A percentile compares a stretch with the other conserved stretches of the same genome.
These are phyloP conservation scores for Dasypus novemcinctus DNA, from an alignment of 2,113 vertebrate species.

Conservation along the genomic window DNA sequence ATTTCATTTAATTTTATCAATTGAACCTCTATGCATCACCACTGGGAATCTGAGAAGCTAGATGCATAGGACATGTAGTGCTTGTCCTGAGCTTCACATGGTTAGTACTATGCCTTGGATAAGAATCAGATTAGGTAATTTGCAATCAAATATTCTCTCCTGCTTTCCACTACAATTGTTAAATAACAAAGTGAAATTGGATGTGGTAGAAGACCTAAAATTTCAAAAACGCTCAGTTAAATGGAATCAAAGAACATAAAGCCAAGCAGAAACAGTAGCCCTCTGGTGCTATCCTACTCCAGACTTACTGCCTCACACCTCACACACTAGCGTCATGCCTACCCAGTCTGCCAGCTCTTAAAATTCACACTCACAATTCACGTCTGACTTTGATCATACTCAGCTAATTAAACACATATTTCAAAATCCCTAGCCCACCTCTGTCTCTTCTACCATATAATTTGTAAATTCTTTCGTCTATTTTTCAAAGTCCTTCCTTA, in stretches of 20 bases:
- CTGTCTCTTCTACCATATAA: neutral
- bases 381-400: neutral
- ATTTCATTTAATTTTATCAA: neutral
- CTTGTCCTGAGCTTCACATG: neutral
- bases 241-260: neutral
- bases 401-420: neutral
- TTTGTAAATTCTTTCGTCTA: neutral
- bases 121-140: neutral
- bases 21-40: neutral
- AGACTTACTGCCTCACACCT: neutral
- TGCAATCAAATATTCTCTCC: neutral
- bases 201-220: neutral
- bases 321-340: accelerated
- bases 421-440: neutral
- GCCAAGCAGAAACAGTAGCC: neutral
- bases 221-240: neutral
- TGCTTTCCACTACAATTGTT: neutral
- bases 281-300: neutral
- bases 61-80: neutral
- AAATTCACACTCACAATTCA: neutral
- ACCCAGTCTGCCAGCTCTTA: too few relatives aligned
- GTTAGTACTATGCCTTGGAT: neutral
- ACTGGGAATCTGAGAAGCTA: neutral
- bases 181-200: neutral
- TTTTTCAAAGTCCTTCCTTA: neutral